phyloP scores from a whole-genome alignment of 2,888 invertebrate genomes.

The Lamellibrachia columna region DNA sequence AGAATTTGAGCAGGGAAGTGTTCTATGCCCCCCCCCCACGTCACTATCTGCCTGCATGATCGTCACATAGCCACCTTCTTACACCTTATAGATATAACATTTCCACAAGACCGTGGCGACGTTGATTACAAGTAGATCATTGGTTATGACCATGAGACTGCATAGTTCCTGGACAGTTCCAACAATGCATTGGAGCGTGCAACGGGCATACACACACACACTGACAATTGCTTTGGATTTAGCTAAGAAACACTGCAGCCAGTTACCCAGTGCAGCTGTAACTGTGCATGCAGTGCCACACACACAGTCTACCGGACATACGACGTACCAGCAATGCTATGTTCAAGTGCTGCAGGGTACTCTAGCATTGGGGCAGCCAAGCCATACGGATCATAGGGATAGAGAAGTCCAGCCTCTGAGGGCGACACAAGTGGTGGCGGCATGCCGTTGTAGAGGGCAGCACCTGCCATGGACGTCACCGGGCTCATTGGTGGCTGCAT shows the following conservation, averaged over 20 bases:
- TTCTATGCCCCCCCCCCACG: background rate
- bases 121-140: background rate
- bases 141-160: background rate
- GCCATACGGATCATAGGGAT: slow-evolving; percentile 38
- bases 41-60: background rate
- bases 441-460: slow-evolving; percentile 54
- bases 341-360: slow-evolving; percentile 40
- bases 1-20: background rate
- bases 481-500: slow-evolving; percentile 24
- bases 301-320: slow-evolving; percentile 27
- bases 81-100: background rate
- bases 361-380: slow-evolving; percentile 36
- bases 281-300: background rate
- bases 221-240: background rate
- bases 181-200: background rate
- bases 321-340: slow-evolving; percentile 39
- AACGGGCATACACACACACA: background rate
- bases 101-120: background rate
- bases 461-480: slow-evolving; percentile 23
- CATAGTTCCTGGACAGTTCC: background rate
- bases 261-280: background rate
- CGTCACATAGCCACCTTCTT: background rate
- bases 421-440: slow-evolving; percentile 73
- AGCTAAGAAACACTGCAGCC: background rate
- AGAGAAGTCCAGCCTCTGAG: slow-evolving; percentile 71